Evolutionary conservation across 2,113 vertebrate species (phyloP), one percentile per base, ranked within the genome.

Genomic region (Maccullochella peelii): DNA sequence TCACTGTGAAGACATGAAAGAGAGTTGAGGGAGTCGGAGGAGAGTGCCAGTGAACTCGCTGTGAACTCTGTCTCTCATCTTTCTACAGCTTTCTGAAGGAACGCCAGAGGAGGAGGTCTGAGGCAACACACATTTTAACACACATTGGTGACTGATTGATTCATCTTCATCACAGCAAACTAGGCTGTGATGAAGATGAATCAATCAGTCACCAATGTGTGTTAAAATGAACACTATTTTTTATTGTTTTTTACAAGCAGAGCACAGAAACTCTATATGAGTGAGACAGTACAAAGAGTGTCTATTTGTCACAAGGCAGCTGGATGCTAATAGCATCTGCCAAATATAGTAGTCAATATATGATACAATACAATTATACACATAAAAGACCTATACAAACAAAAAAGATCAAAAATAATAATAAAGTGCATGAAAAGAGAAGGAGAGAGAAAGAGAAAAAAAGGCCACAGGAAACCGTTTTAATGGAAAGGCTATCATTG

Each of bases 31-130:
- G 77, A 89, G 88, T 90, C 16, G 18, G 58, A 72, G 73, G 79
- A 49, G 49, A 83, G 71, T 6, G 57, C 36, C 15, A 33, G 55
- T 89, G 90, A 94, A 93, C 92, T 91, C 52, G 4, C 72, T 14
- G 42, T 93, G 89, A 93, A 93, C 93, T 84, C 67, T 59, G 42
- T 30, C 69, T 84, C 74, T 83, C 71, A 40, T 86, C 66, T 83
- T 50, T 62, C 57, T 33, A 68, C 38, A 49, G 27, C 63, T 58
- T 71, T 79, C 73, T 83, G 73, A 36, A 65, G 8, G 9, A 66
- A 66, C 0, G 1, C 42, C 36, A 30, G 58, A 72, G 50, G 54
- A 55, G 33, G 59, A 47, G n/a, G 52, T 57, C 72, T 71, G 72
- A 80, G 38, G 50, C 20, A 8, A 59, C 15, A 66, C 40, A 18